Evolutionary conservation across 2,113 vertebrate species (phyloP), one percentile per base, ranked within the genome.

Genomic region (Falcunculus frontatus): DNA sequence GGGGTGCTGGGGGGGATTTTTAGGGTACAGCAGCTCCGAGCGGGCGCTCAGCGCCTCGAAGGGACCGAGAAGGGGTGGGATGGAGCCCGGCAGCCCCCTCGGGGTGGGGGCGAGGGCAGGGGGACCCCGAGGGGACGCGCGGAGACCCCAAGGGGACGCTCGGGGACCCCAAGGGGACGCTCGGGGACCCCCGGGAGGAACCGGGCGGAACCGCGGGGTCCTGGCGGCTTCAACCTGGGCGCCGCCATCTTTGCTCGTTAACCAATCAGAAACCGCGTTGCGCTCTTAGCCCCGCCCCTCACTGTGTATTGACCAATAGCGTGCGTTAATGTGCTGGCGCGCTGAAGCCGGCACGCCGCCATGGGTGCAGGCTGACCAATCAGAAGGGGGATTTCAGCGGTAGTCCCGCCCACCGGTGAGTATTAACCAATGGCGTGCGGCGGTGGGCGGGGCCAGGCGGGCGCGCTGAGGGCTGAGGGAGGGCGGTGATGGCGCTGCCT

Each of bases 221-320:
- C 26, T 3, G 15, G 21, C 3, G 55, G 33, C 42, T 30, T 59
- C 73, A 37, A 1, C 6, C 18, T 6, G 72, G 19, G 33, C 19
- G 42, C 55, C 42, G 55, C 55, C 33, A 30, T 75, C 6, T 44
- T 14, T 17, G 42, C 19, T 0, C 0, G 1, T 2, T 14, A 5
- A 30, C 73, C 55, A 75, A 59, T 75, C 42, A 75, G 2, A 13
- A 22, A 0, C 41, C 8, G 19, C 0, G 2, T 4, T 30, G 12
- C 2, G 5, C 10, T 1, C 0, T 22, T 23, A 13, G 26, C 11
- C 26, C 8, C 33, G 55, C 55, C 72, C 0, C 3, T 6, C 4
- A 0, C 0, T 4, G 10, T 1, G 6, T 3, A 8, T 13, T 16
- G 3, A 23, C 42, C 42, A 59, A 47, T 75, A 47, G 33, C 2